Evolutionary conservation across 1,140 invertebrate species (phyloP).

Genomic region (Cheumatopsyche charites): DNA sequence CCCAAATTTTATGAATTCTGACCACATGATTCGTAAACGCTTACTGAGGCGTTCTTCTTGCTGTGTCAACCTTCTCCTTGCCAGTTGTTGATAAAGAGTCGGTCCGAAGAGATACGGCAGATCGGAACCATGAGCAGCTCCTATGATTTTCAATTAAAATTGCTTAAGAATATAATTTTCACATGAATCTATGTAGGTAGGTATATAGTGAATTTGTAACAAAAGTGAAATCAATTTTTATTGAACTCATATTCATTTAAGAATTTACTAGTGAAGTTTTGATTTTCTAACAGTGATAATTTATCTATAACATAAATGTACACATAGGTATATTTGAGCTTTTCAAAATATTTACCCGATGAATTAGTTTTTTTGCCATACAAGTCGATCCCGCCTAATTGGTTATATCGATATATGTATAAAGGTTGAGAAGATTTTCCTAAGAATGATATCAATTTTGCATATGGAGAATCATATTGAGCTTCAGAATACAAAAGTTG

Average conservation of each 20-base stretch:
- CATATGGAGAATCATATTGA: slow-evolving; percentile 58
- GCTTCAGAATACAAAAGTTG: slow-evolving; percentile 56
- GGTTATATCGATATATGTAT: slow-evolving; percentile 56
- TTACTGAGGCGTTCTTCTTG: slow-evolving; percentile 66
- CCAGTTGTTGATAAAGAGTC: slow-evolving; percentile 66
- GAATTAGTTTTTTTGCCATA: slow-evolving; percentile 57
- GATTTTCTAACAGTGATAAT: too few species aligned
- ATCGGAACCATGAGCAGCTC: slow-evolving; percentile 68
- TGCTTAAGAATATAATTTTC: neutral
- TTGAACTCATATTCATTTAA: too few species aligned
- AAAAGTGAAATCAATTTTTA: too few species aligned
- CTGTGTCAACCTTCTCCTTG: slow-evolving; percentile 61
- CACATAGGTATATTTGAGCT: too few species aligned
- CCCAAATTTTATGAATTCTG: slow-evolving; percentile 69
- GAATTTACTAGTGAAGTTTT: too few species aligned
- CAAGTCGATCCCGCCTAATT: slow-evolving; percentile 56
- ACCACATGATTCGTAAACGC: slow-evolving; percentile 63
- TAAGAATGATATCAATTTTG: slow-evolving; percentile 55
- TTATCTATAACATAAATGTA: too few species aligned
- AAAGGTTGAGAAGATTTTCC: slow-evolving; percentile 53
- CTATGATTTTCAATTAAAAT: slow-evolving; percentile 50
- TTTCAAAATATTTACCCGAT: slow-evolving; percentile 47
- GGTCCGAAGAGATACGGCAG: slow-evolving; percentile 70
- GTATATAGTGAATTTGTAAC: too few species aligned
- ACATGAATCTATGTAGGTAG: too few species aligned